Conservation (phyloP, 2,113 vertebrate genomes). For the Guaruba guarouba region DNA sequence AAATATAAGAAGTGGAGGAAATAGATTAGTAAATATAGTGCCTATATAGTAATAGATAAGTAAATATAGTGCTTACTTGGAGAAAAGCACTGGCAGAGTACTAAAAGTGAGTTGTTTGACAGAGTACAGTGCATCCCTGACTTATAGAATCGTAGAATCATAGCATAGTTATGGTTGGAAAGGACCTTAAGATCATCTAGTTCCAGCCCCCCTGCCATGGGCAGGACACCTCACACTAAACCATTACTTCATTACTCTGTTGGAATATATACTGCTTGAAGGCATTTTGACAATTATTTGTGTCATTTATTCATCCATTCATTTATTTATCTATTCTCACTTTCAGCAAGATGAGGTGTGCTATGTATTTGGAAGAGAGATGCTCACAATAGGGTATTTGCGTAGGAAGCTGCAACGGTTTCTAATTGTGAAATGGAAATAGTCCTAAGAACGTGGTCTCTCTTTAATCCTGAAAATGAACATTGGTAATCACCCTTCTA, state of each 20-base stretch:
- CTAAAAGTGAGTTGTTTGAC: constrained; percentile 45
- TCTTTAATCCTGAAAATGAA: constrained; percentile 36
- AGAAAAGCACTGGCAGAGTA: constrained; percentile 2
- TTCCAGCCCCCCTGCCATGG: too few species aligned
- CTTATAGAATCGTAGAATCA: background rate
- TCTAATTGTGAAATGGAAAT: background rate
- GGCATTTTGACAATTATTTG: constrained; percentile 56
- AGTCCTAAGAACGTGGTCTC: background rate
- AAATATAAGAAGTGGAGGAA: background rate
- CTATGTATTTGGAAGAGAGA: background rate
- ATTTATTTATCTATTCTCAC: constrained; percentile 6
- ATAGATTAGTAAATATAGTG: background rate
- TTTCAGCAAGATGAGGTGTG: background rate
- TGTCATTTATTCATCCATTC: background rate
- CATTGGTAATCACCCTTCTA: background rate
- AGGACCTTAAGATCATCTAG: too few species aligned
- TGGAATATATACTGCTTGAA: background rate
- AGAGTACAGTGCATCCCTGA: background rate
- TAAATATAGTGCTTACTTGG: background rate
- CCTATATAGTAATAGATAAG: background rate
- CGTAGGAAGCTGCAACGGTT: background rate
- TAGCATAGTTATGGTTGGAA: too few species aligned
- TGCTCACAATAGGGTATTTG: background rate
- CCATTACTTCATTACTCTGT: background rate
- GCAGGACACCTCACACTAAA: too few species aligned